phyloP scores from a whole-genome alignment of 53 echinoderm and acorn worm genomes.

The Echinarachnius parma region DNA sequence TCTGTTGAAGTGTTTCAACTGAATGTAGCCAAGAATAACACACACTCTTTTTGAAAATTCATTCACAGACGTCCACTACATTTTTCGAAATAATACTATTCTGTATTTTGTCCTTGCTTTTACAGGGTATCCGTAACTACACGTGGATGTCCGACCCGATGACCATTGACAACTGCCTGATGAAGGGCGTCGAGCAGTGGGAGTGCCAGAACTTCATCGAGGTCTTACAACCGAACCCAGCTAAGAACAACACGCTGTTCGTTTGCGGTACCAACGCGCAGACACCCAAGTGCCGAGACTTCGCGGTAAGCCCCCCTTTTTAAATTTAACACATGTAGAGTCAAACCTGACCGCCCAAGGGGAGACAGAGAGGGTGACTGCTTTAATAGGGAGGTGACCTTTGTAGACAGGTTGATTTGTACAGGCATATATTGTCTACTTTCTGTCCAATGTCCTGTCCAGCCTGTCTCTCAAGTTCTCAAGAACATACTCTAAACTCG shows the following conservation, averaged over 20 bases:
- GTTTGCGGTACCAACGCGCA: conserved; percentile 93
- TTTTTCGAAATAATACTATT: neutral
- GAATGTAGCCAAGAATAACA: no score
- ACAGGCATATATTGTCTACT: no score
- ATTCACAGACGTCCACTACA: neutral
- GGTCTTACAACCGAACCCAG: conserved; percentile 60
- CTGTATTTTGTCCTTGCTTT: neutral
- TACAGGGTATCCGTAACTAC: conserved; percentile 30
- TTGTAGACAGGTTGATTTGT: no score
- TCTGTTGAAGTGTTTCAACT: no score
- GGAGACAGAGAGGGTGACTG: no score
- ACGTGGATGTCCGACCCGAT: conserved; percentile 33
- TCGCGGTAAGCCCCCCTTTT: conserved; percentile 44
- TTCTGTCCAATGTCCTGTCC: no score
- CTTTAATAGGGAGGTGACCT: no score
- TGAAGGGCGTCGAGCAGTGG: conserved; percentile 77
- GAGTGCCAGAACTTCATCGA: conserved; percentile 86
- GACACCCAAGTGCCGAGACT: conserved; percentile 66
- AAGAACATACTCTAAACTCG: no score
- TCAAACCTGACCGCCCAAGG: no score
- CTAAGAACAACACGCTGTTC: conserved; percentile 52
- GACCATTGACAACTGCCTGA: conserved; percentile 46
- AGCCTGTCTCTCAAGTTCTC: no score
- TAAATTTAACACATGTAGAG: no score
- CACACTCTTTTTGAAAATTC: no score